Percentiles rank a stretch among this genome's conserved stretches.
Conservation (phyloP, 2,888 invertebrate species). For the Eilema sororculum region DNA sequence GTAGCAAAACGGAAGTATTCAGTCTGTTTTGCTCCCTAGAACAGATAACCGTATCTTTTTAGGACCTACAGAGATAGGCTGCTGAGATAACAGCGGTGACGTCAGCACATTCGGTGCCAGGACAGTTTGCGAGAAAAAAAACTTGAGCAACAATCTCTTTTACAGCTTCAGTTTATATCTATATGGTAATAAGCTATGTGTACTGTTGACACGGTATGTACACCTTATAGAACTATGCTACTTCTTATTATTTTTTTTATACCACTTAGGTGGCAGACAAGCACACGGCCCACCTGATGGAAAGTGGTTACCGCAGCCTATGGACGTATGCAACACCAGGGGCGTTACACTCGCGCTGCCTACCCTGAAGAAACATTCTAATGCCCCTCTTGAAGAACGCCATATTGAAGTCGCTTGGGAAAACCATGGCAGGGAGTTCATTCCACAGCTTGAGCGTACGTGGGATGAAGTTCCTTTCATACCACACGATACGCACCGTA, state of each 20-base stretch:
- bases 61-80: conserved; percentile 45
- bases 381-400: too few relatives aligned
- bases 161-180: conserved; percentile 37
- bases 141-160: conserved; percentile 36
- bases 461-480: too few relatives aligned
- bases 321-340: too few relatives aligned
- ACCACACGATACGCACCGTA: too few relatives aligned
- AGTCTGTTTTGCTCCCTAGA: conserved; percentile 12
- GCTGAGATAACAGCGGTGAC: conserved; percentile 33
- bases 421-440: too few relatives aligned
- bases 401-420: too few relatives aligned
- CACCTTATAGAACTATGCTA: background rate
- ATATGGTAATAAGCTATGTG: conserved; percentile 42
- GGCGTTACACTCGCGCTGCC: too few relatives aligned
- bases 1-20: background rate
- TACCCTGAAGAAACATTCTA: too few relatives aligned
- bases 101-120: conserved; percentile 46
- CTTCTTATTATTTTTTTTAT: background rate
- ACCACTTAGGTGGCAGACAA: too few relatives aligned
- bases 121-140: conserved; percentile 20
- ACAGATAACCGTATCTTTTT: conserved; percentile 26
- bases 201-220: conserved; percentile 17
- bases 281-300: too few relatives aligned
- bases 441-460: too few relatives aligned
- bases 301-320: too few relatives aligned